Percentiles rank a stretch among this genome's conserved stretches.
These are phyloP conservation scores for Cheilosia variabilis DNA, from an alignment of 2,888 invertebrate species.

Conservation along the genomic window DNA sequence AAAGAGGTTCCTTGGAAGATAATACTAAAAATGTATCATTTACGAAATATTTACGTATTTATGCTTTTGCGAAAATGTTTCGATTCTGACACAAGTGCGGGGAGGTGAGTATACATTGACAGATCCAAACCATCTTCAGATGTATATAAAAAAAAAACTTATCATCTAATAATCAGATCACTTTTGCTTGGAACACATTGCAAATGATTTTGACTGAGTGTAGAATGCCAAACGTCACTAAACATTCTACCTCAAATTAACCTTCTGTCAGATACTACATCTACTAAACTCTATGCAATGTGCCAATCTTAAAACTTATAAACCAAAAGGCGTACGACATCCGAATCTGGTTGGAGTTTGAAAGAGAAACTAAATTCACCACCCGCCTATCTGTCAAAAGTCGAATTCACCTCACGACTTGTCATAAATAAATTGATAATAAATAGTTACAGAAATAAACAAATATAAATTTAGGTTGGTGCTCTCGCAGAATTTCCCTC, in stretches of 20 bases:
- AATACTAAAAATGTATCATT: constrained; percentile 41
- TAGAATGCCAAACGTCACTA: background rate
- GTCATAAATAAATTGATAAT: background rate
- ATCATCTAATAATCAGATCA: constrained; percentile 6
- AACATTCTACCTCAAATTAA: too few relatives aligned
- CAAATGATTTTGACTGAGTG: background rate
- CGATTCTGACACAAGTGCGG: background rate
- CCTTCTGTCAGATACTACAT: too few relatives aligned
- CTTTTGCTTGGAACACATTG: background rate
- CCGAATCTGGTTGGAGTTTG: background rate
- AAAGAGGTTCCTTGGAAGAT: constrained; percentile 46
- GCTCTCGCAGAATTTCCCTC: background rate
- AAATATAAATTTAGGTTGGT: constrained; percentile 7
- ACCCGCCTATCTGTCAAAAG: constrained; percentile 4
- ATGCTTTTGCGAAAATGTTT: constrained; percentile 10
- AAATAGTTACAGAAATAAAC: constrained; percentile 45
- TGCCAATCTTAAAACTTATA: background rate
- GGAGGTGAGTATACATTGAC: background rate
- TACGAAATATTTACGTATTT: background rate
- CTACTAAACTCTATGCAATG: background rate
- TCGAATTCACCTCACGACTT: constrained; percentile 1
- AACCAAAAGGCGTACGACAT: background rate
- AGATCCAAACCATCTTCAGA: background rate
- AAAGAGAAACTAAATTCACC: background rate
- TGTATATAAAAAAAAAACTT: background rate